Conservation (phyloP, 1,140 invertebrate genomes). For the Cotesia glomerata region DNA sequence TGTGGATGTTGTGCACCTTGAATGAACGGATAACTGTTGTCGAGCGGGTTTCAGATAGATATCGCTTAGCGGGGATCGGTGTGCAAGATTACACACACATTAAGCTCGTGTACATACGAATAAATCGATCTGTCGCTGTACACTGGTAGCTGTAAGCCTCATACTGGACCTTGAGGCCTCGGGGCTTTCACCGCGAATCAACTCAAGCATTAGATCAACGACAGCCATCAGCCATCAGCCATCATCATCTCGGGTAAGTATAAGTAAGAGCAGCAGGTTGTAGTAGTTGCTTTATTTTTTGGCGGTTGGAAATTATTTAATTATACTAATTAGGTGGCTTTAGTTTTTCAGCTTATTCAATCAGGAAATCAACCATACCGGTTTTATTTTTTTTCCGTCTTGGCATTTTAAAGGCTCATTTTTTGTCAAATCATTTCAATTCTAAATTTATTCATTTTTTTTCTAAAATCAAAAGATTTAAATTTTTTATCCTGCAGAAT, state of each 20-base stretch:
- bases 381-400: too few species aligned
- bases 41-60: conserved; percentile 17
- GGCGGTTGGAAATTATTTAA: too few species aligned
- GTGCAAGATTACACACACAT: background rate
- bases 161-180: conserved; percentile 40
- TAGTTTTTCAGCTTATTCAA: too few species aligned
- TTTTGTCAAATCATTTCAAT: too few species aligned
- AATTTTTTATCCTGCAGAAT: too few species aligned
- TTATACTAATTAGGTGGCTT: too few species aligned
- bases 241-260: conserved; percentile 26
- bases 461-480: too few species aligned
- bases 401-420: too few species aligned
- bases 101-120: background rate
- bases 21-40: conserved; percentile 18
- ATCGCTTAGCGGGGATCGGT: too few species aligned
- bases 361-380: too few species aligned
- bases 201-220: conserved; percentile 30
- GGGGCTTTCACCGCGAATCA: conserved; percentile 43
- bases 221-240: conserved; percentile 33
- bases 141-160: conserved; percentile 17
- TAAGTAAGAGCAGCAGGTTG: too few species aligned
- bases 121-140: conserved; percentile 11
- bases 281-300: conserved; percentile 9
- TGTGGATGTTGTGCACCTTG: background rate
- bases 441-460: too few species aligned